A percentile compares a stretch with the other conserved stretches of the same genome.
These are phyloP conservation scores for Agonopterix alstromeriana DNA, from an alignment of 2,888 invertebrate species.

Conservation along the genomic window DNA sequence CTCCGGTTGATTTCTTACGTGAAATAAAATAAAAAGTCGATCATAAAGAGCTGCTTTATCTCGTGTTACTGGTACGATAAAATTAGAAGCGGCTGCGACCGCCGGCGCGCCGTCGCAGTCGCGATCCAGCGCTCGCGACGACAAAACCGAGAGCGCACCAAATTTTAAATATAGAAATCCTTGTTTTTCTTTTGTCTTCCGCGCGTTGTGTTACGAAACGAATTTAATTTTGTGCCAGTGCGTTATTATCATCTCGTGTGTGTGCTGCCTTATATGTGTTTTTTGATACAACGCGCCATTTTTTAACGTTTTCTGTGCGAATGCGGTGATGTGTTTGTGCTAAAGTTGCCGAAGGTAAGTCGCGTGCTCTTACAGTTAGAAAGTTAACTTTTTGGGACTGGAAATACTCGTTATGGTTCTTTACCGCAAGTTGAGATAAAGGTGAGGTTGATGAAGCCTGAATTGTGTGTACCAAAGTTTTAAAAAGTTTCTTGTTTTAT, in stretches of 20 bases:
- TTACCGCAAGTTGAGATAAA: not conserved
- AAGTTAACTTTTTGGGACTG: slow-evolving; percentile 14
- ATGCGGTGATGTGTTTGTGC: slow-evolving; percentile 30
- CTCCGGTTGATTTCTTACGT: slow-evolving; percentile 7
- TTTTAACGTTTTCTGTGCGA: slow-evolving; percentile 23
- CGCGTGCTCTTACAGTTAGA: slow-evolving; percentile 25
- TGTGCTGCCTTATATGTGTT: slow-evolving; percentile 32
- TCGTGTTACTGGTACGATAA: slow-evolving; percentile 72
- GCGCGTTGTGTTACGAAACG: slow-evolving; percentile 42
- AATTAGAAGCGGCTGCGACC: slow-evolving; percentile 58
- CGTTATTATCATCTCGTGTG: slow-evolving; percentile 23
- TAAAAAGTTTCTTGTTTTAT: not conserved
- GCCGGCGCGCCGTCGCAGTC: slow-evolving; percentile 35
- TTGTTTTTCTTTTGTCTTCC: slow-evolving; percentile 40
- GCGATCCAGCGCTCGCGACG: slow-evolving; percentile 31
- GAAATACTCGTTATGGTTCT: not conserved
- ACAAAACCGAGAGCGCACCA: slow-evolving; percentile 29
- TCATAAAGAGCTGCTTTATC: slow-evolving; percentile 70
- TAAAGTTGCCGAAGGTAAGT: slow-evolving; percentile 46
- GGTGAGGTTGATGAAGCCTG: not conserved
- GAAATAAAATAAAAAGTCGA: slow-evolving; percentile 55
- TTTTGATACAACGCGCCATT: slow-evolving; percentile 18
- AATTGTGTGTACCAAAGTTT: not conserved
- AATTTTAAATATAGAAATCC: slow-evolving; percentile 26
- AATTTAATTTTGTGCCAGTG: slow-evolving; percentile 47